phyloP scores from a whole-genome alignment of 2,888 invertebrate species.

The Mamestra brassicae region DNA sequence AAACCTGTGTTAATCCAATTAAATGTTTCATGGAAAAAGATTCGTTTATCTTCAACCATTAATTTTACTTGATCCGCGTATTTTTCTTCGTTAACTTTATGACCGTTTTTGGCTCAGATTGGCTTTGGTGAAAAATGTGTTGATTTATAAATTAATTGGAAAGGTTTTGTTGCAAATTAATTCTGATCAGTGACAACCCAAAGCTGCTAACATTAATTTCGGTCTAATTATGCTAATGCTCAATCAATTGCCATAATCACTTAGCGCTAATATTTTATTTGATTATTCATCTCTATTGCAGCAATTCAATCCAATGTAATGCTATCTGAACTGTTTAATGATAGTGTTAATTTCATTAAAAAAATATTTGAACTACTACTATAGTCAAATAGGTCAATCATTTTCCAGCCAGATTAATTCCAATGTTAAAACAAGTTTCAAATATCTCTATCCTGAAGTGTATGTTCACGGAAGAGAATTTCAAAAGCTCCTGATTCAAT shows the following conservation, averaged over 20 bases:
- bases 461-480: slow-evolving; percentile 1
- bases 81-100: slow-evolving; percentile 55
- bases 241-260: slow-evolving; percentile 24
- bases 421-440: background rate
- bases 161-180: slow-evolving; percentile 8
- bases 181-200: slow-evolving; percentile 1
- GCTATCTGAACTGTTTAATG: background rate
- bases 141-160: slow-evolving; percentile 25
- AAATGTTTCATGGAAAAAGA: slow-evolving; percentile 59
- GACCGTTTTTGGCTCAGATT: slow-evolving; percentile 40
- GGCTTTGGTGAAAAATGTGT: slow-evolving; percentile 28
- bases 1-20: slow-evolving; percentile 68
- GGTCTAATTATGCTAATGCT: slow-evolving; percentile 38
- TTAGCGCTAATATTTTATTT: slow-evolving; percentile 23
- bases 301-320: slow-evolving; percentile 11
- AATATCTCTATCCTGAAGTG: background rate
- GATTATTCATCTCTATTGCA: slow-evolving; percentile 32
- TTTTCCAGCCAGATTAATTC: background rate
- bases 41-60: slow-evolving; percentile 53
- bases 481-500: slow-evolving; percentile 27
- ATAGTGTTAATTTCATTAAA: background rate
- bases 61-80: slow-evolving; percentile 52
- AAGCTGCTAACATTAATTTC: slow-evolving; percentile 8
- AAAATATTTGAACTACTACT: too few species aligned
- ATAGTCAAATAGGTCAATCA: too few species aligned